phyloP scores from a whole-genome alignment of 2,888 invertebrate genomes.

The Eupithecia centaureata region DNA sequence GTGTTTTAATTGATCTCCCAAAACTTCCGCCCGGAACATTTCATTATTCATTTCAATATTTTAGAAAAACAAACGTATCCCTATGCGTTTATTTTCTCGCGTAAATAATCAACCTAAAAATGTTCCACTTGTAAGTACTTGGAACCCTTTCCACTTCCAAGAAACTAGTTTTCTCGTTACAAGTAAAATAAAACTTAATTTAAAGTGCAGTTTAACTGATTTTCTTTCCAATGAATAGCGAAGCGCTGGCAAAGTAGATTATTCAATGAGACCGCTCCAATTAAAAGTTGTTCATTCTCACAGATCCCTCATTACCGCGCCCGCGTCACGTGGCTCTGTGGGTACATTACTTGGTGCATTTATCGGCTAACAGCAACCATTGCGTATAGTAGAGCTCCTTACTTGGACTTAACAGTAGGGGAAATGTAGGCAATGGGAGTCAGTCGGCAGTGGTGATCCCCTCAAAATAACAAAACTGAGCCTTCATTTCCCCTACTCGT shows the following conservation, averaged over 20 bases:
- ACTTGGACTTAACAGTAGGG: too few species aligned
- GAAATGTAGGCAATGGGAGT: too few species aligned
- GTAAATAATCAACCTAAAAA: background rate
- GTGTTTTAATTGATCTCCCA: background rate
- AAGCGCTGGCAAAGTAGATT: conserved; percentile 22
- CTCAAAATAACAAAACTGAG: too few species aligned
- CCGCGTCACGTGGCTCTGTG: background rate
- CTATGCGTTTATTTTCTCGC: background rate
- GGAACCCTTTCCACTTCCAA: conserved; percentile 14
- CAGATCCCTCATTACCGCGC: background rate
- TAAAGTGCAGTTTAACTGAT: conserved; percentile 29
- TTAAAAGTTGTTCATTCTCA: conserved; percentile 22
- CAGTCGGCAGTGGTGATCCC: too few species aligned
- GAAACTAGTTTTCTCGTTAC: conserved; percentile 23
- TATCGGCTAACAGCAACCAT: too few species aligned
- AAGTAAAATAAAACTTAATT: conserved; percentile 26
- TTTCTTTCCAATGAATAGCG: conserved; percentile 24
- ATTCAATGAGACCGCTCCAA: conserved; percentile 16
- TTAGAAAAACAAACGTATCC: background rate
- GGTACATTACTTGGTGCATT: background rate
- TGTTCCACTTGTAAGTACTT: background rate
- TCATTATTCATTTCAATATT: background rate
- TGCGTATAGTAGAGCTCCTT: too few species aligned
- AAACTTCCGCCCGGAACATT: background rate
- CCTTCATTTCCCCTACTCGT: too few species aligned